Evolutionary conservation across 2,113 vertebrate species (phyloP).

Genomic region (Nicator chloris): DNA sequence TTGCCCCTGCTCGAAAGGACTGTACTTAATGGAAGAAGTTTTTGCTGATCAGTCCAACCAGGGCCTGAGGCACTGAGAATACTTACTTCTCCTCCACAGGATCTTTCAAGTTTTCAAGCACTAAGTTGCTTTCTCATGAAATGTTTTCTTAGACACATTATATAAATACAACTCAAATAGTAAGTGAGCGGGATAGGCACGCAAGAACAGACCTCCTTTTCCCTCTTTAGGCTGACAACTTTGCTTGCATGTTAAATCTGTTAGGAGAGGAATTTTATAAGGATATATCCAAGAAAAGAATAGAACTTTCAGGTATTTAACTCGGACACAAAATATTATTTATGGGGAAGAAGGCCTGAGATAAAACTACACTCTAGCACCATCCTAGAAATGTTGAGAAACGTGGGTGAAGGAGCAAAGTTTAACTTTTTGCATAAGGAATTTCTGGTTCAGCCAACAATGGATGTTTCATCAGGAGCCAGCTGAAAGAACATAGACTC

Average conservation of each 20-base stretch:
- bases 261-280: neutral
- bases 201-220: neutral
- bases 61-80: neutral
- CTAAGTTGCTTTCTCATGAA: neutral
- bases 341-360: neutral
- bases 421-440: neutral
- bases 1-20: neutral
- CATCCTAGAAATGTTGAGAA: neutral
- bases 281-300: neutral
- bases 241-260: neutral
- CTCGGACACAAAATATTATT: neutral
- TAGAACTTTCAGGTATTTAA: neutral
- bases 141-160: neutral
- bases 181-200: neutral
- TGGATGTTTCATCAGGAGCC: neutral
- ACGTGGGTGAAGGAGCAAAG: rapidly evolving
- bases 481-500: neutral
- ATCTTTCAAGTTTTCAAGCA: neutral
- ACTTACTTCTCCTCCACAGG: neutral
- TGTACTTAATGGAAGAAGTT: neutral
- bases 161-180: rapidly evolving
- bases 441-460: neutral
- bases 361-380: neutral
- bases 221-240: neutral
- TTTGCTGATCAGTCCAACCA: neutral